phyloP scores from a whole-genome alignment of 2,888 invertebrate genomes.

The Thymelicus acteon region DNA sequence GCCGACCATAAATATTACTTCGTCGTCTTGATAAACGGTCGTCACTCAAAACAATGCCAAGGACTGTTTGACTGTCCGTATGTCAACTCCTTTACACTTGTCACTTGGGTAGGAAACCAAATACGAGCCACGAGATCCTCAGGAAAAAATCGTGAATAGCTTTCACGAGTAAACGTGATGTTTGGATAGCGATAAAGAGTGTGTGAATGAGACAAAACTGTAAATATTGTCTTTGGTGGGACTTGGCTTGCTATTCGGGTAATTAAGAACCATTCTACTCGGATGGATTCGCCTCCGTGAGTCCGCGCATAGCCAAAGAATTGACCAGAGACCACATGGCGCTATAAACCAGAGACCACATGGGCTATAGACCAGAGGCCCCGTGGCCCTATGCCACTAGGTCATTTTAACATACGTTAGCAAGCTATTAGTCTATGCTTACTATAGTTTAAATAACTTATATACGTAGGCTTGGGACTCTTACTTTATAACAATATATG shows the following conservation, averaged over 20 bases:
- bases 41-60: conserved; percentile 57
- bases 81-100: conserved; percentile 79
- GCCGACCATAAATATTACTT: too few species aligned
- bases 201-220: conserved; percentile 85
- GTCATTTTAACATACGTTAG: conserved; percentile 19
- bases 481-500: too few species aligned
- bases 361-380: too few species aligned
- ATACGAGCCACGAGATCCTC: conserved; percentile 67
- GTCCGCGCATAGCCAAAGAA: conserved; percentile 26
- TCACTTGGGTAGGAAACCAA: conserved; percentile 81
- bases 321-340: conserved; percentile 1
- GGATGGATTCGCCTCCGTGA: conserved; percentile 21
- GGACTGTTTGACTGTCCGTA: conserved; percentile 73
- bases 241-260: conserved; percentile 42
- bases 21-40: not conserved
- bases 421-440: not conserved
- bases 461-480: too few species aligned
- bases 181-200: conserved; percentile 79
- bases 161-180: conserved; percentile 80
- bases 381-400: not conserved
- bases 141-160: conserved; percentile 75
- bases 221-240: conserved; percentile 76
- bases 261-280: conserved; percentile 32
- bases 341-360: too few species aligned
- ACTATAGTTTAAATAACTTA: conserved; percentile 4